Evolutionary conservation across 1,140 invertebrate species (phyloP).

Genomic region (Euwallacea similis): DNA sequence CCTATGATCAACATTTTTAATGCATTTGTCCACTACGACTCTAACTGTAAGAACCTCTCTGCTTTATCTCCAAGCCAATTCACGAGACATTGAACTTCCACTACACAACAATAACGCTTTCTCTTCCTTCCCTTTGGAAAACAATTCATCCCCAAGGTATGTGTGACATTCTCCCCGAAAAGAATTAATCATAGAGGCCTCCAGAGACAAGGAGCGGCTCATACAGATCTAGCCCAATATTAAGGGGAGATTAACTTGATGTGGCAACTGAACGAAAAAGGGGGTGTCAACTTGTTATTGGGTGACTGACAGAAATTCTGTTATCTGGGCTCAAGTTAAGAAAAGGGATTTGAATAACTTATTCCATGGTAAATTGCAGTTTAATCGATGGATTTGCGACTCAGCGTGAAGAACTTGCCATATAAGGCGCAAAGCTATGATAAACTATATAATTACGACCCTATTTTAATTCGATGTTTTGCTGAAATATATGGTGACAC

Average conservation of each 20-base stretch:
- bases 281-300: constrained; percentile 9
- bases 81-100: no score
- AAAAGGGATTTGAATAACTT: constrained; percentile 3
- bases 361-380: constrained; percentile 2
- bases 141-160: background rate
- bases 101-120: no score
- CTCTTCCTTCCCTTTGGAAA: background rate
- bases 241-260: constrained; percentile 15
- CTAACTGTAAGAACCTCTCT: no score
- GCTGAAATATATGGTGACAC: constrained; percentile 12
- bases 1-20: no score
- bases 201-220: background rate
- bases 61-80: no score
- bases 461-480: background rate
- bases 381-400: background rate
- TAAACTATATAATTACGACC: background rate
- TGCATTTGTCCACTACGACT: no score
- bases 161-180: background rate
- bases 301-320: constrained; percentile 6
- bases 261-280: constrained; percentile 5
- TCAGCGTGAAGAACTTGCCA: background rate
- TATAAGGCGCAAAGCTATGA: background rate
- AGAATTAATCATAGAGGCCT: constrained; percentile 13
- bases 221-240: constrained; percentile 5
- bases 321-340: constrained; percentile 6